Conservation (phyloP, 2,888 invertebrate species). For the Maniola hyperantus region DNA sequence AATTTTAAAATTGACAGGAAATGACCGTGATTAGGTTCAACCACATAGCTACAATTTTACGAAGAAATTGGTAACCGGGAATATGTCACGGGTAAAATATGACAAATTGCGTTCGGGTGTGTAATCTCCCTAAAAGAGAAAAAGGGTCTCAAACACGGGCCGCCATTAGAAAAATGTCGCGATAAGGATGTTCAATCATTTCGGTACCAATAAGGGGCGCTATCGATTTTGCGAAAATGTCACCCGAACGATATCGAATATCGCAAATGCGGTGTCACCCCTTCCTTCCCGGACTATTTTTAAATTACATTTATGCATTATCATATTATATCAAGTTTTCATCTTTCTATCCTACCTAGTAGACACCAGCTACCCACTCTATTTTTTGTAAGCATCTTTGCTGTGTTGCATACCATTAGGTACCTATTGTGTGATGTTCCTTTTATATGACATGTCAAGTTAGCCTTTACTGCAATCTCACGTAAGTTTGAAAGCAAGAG, state of each 20-base stretch:
- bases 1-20: no score
- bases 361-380: not conserved
- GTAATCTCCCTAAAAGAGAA: constrained; percentile 65
- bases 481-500: no score
- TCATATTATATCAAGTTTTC: constrained; percentile 26
- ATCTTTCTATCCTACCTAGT: not conserved
- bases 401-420: no score
- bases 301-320: constrained; percentile 36
- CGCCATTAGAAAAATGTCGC: constrained; percentile 82
- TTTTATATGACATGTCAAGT: no score
- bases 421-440: no score
- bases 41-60: not conserved
- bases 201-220: constrained; percentile 80
- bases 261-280: constrained; percentile 49
- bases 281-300: constrained; percentile 38
- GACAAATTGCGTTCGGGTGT: constrained; percentile 42
- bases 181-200: constrained; percentile 83
- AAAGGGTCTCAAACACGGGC: constrained; percentile 77
- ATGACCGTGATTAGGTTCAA: not conserved
- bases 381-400: no score
- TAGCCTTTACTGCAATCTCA: no score
- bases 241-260: constrained; percentile 71
- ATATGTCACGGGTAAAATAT: constrained; percentile 27
- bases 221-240: constrained; percentile 81
- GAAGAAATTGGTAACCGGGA: constrained; percentile 11